A percentile compares a stretch with the other conserved stretches of the same genome.
Evolutionary conservation across 2,113 vertebrate species (phyloP).

Genomic region (Lycaon pictus): DNA sequence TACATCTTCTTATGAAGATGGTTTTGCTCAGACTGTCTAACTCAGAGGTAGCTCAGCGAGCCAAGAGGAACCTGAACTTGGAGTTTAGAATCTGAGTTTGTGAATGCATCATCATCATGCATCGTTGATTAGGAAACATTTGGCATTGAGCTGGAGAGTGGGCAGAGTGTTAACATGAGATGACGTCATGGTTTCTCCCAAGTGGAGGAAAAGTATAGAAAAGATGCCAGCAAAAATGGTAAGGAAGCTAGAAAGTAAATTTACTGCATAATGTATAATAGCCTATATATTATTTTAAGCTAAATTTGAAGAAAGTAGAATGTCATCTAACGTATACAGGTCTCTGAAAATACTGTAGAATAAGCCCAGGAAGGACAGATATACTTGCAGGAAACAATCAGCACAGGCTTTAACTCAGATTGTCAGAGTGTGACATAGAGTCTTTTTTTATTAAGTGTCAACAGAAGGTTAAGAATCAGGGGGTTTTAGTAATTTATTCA

Average conservation of each 20-base stretch:
- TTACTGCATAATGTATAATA: background rate
- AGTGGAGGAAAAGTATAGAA: background rate
- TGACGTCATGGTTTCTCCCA: background rate
- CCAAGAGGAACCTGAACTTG: background rate
- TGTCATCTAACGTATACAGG: background rate
- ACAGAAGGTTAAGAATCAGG: background rate
- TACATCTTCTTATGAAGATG: background rate
- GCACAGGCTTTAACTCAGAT: background rate
- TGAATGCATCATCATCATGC: background rate
- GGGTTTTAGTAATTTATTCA: background rate
- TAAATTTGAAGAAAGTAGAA: background rate
- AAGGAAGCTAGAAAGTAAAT: background rate
- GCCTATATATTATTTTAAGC: background rate
- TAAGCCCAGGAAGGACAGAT: background rate
- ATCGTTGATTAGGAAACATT: background rate
- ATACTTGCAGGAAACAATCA: background rate
- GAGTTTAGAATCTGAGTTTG: background rate
- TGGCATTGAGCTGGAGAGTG: background rate
- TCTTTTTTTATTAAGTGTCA: background rate
- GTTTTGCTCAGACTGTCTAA: conserved; percentile 2
- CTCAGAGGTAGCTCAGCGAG: background rate
- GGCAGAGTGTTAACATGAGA: background rate
- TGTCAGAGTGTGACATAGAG: background rate
- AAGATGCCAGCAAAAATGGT: background rate
- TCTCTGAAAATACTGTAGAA: background rate